Evolutionary conservation across 2,797 vertebrate genomes (phyloP).

Genomic region (Babyrousa celebensis): DNA sequence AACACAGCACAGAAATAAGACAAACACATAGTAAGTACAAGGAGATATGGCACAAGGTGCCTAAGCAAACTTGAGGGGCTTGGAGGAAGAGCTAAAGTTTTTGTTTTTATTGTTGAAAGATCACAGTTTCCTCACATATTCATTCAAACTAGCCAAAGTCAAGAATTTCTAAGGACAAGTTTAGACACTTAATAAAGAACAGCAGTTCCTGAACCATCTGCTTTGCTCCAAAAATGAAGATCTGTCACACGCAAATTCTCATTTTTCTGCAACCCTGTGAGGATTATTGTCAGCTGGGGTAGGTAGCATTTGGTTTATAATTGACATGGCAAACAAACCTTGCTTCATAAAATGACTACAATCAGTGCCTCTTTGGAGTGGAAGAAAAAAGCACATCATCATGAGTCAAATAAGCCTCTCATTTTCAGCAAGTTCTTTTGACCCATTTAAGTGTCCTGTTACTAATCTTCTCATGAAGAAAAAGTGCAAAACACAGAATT

Average conservation of each 20-base stretch:
- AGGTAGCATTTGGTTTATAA: conserved; percentile 76
- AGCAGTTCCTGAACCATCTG: conserved; percentile 77
- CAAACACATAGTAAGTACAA: background rate
- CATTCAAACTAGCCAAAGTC: conserved; percentile 74
- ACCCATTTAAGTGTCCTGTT: conserved; percentile 87
- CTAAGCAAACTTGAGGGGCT: background rate
- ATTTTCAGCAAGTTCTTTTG: conserved; percentile 87
- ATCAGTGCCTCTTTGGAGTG: conserved; percentile 61
- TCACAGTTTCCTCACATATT: conserved; percentile 71
- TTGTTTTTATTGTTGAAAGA: conserved; percentile 71
- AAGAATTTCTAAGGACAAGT: conserved; percentile 77
- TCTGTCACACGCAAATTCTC: conserved; percentile 58
- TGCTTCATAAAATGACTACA: conserved; percentile 71
- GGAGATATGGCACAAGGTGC: background rate
- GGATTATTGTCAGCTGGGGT: conserved; percentile 69
- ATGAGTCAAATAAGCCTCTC: conserved; percentile 79
- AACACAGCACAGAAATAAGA: background rate
- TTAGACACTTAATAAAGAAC: conserved; percentile 82
- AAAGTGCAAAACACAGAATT: conserved; percentile 79
- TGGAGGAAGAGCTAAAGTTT: conserved; percentile 3
- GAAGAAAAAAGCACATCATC: conserved; percentile 77
- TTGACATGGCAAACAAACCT: conserved; percentile 66
- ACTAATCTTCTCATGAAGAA: conserved; percentile 86
- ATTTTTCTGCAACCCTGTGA: conserved; percentile 65
- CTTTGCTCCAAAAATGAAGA: conserved; percentile 76